Conservation (phyloP, 1,140 invertebrate genomes). For the Physella acuta region DNA sequence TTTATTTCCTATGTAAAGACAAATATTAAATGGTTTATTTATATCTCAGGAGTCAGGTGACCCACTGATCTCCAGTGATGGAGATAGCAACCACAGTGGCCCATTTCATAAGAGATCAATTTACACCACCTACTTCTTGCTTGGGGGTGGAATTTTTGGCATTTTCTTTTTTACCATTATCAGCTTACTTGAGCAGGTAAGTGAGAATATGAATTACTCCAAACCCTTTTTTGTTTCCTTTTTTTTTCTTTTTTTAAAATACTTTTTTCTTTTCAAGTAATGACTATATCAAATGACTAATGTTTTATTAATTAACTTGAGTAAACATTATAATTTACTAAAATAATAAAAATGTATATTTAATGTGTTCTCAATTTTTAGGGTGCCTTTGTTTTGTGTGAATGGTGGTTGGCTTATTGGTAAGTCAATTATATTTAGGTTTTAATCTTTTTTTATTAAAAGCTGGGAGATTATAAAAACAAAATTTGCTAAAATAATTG, state of each 20-base stretch:
- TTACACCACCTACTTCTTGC: slow-evolving; percentile 35
- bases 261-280: too few species aligned
- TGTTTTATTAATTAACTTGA: too few species aligned
- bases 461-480: too few species aligned
- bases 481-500: too few species aligned
- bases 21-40: slow-evolving; percentile 2
- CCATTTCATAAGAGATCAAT: slow-evolving; percentile 5
- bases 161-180: slow-evolving; percentile 30
- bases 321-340: too few species aligned
- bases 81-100: slow-evolving; percentile 24
- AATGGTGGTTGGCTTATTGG: slow-evolving; percentile 44
- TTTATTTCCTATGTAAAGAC: too few species aligned
- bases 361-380: slow-evolving; percentile 16
- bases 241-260: too few species aligned
- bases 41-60: slow-evolving; percentile 30
- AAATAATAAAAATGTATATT: too few species aligned
- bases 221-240: too few species aligned
- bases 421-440: slow-evolving; percentile 28
- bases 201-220: too few species aligned
- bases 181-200: slow-evolving; percentile 35
- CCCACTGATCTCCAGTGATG: slow-evolving; percentile 27
- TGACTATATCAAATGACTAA: too few species aligned
- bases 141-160: slow-evolving; percentile 33
- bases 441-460: too few species aligned
- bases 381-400: slow-evolving; percentile 37